phyloP scores from a whole-genome alignment of 2,113 vertebrate genomes.

The Channa maculata region DNA sequence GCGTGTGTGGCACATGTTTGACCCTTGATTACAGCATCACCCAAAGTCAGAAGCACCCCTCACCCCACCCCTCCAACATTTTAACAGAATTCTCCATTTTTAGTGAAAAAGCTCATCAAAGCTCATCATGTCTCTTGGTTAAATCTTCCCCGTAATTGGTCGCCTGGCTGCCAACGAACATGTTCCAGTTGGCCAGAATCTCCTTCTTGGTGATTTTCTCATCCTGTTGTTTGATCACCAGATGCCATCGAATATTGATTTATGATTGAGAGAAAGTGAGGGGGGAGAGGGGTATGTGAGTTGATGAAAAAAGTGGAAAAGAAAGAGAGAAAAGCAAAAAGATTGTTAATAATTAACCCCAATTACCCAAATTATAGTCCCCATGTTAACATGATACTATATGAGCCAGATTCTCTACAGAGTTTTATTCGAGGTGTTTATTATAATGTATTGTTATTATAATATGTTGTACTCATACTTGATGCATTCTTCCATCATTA shows the following conservation, averaged over 20 bases:
- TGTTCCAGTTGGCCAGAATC: conserved; percentile 93
- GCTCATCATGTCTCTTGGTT: conserved; percentile 90
- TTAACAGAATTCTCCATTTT: conserved; percentile 3
- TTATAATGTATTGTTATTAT: too few species aligned
- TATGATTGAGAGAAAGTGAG: conserved; percentile 36
- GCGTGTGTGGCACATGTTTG: background rate
- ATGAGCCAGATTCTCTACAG: too few species aligned
- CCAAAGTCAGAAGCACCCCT: background rate
- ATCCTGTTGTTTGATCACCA: conserved; percentile 80
- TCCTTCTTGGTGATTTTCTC: conserved; percentile 91
- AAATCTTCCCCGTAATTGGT: conserved; percentile 95
- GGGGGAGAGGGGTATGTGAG: background rate
- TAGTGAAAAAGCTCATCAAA: conserved; percentile 78
- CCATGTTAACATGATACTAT: background rate
- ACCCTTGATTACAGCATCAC: background rate
- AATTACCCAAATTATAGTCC: conserved; percentile 46
- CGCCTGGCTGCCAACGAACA: conserved; percentile 95
- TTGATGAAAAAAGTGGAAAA: background rate
- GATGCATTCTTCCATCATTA: too few species aligned
- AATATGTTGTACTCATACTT: too few species aligned
- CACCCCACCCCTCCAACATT: background rate
- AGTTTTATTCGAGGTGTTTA: too few species aligned
- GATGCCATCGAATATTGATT: conserved; percentile 48
- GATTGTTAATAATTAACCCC: conserved; percentile 61
- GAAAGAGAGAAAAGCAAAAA: conserved; percentile 26